Conservation (phyloP, 2,113 vertebrate genomes). For the Dromiciops gliroides region DNA sequence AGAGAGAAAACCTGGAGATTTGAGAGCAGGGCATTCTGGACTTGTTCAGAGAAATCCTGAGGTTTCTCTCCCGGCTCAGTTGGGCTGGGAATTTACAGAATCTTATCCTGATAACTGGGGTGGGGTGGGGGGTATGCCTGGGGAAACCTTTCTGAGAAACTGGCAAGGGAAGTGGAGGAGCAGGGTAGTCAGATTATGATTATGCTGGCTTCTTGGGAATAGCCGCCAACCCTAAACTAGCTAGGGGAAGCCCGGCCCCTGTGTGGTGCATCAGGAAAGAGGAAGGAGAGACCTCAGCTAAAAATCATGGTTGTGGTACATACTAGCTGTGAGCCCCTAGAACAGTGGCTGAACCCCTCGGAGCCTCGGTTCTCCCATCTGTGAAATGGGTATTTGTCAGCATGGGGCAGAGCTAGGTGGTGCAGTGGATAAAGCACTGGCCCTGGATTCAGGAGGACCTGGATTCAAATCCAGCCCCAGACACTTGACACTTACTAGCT, state of each 20-base stretch:
- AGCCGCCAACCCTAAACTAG: background rate
- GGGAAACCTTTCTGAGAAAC: background rate
- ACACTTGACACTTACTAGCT: too few species aligned
- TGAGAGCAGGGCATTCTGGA: conserved; percentile 62
- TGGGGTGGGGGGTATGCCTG: background rate
- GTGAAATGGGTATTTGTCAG: background rate
- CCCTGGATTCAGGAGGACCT: too few species aligned
- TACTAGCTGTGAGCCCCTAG: background rate
- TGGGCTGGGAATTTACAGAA: background rate
- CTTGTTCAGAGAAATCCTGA: conserved; percentile 31
- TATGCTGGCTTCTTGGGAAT: background rate
- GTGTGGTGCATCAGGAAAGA: background rate
- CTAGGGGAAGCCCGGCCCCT: background rate
- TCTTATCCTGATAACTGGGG: background rate
- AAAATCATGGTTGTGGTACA: background rate
- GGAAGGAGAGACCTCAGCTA: background rate
- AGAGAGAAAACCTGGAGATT: conserved; percentile 28
- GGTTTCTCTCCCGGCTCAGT: background rate
- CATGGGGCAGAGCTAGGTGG: too few species aligned
- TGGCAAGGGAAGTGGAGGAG: background rate
- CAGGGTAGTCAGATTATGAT: background rate
- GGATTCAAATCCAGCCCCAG: too few species aligned
- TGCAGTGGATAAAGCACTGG: too few species aligned
- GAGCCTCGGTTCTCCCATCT: background rate
- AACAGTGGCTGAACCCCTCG: background rate